Percentiles rank a stretch among this genome's conserved stretches.
These are phyloP conservation scores for Notodonta ziczac DNA, from an alignment of 2,888 invertebrate species.

Conservation along the genomic window DNA sequence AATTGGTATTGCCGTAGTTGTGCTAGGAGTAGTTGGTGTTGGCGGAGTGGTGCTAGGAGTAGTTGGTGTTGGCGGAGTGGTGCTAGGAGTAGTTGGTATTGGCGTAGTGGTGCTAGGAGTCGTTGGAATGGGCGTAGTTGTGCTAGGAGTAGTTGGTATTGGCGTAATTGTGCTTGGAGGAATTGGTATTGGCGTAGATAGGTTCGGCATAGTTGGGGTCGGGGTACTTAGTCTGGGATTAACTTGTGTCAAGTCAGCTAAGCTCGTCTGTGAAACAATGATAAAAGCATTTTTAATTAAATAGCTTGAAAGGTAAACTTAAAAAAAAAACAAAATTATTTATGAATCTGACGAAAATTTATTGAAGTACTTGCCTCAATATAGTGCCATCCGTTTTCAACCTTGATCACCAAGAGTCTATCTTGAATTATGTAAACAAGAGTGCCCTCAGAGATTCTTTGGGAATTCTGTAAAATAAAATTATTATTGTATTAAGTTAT, in stretches of 20 bases:
- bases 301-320: too few relatives aligned
- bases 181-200: too few relatives aligned
- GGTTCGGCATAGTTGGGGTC: too few relatives aligned
- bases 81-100: not conserved
- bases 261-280: not conserved
- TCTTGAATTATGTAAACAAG: conserved; percentile 70
- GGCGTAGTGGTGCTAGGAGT: too few relatives aligned
- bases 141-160: too few relatives aligned
- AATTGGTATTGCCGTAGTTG: not conserved
- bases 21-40: too few relatives aligned
- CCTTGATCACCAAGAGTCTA: conserved; percentile 64
- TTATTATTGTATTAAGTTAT: too few relatives aligned
- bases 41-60: too few relatives aligned
- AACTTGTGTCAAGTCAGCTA: not conserved
- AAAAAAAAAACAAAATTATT: too few relatives aligned
- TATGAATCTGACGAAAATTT: not conserved
- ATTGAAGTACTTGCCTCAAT: conserved; percentile 54
- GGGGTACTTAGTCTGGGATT: not conserved
- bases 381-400: conserved; percentile 66
- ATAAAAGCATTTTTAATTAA: not conserved
- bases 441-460: conserved; percentile 61
- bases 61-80: not conserved
- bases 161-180: too few relatives aligned
- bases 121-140: too few relatives aligned
- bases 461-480: conserved; percentile 56